Percentiles rank a stretch among this genome's conserved stretches.
Conservation (phyloP, 2,797 vertebrate genomes). For the Melopsittacus undulatus region DNA sequence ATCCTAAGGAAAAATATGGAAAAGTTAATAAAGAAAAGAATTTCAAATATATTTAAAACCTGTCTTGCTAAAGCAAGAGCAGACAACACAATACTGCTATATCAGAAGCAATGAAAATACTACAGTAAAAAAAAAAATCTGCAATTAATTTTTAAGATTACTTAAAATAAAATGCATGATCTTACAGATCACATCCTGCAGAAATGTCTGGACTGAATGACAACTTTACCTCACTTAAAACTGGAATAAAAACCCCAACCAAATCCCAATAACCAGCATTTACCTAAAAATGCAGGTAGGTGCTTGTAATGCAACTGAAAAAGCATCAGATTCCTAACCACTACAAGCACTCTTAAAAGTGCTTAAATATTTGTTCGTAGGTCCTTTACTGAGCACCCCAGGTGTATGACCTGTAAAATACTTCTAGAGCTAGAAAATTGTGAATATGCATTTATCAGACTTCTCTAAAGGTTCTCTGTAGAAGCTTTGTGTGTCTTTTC, state of each 20-base stretch:
- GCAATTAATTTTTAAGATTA: not conserved
- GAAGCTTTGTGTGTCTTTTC: not conserved
- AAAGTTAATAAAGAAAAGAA: not conserved
- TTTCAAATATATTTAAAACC: not conserved
- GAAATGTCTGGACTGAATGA: not conserved
- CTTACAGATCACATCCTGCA: not conserved
- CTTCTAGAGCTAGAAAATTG: constrained; percentile 4
- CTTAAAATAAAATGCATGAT: not conserved
- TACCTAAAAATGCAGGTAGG: not conserved
- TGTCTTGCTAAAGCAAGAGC: not conserved
- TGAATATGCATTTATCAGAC: not conserved
- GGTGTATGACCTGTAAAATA: not conserved
- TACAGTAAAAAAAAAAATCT: not conserved
- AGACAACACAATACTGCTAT: not conserved
- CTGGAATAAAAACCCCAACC: not conserved
- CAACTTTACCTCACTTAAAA: not conserved
- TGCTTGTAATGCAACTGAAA: not conserved
- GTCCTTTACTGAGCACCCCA: not conserved
- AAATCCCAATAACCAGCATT: not conserved
- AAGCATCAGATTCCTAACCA: not conserved
- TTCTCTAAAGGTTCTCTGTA: not conserved
- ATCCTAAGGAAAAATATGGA: not conserved
- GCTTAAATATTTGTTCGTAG: constrained; percentile 24
- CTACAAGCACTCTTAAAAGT: not conserved
- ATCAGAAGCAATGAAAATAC: not conserved